Evolutionary conservation across 2,888 invertebrate species (phyloP).

Genomic region (Molorchus minor): DNA sequence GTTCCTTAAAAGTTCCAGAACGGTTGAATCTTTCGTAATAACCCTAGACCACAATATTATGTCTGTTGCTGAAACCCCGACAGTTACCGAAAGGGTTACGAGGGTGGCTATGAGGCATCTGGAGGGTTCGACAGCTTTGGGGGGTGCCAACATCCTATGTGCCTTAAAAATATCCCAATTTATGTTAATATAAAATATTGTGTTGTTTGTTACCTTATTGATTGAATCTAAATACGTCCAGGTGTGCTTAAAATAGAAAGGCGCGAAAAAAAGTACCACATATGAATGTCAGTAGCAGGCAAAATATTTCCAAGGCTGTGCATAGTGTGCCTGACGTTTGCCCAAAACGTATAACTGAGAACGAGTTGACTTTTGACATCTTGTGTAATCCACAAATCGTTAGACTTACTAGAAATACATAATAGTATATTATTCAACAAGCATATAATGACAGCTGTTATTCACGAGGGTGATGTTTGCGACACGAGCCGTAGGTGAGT

Average conservation of each 20-base stretch:
- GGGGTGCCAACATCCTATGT: no score
- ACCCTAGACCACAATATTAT: conserved; percentile 2
- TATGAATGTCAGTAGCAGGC: neutral
- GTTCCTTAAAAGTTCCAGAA: neutral
- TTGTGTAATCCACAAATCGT: neutral
- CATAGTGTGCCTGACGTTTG: neutral
- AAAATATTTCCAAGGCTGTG: conserved; percentile 2
- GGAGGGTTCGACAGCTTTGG: no score
- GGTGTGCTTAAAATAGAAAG: conserved; percentile 3
- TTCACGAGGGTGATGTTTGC: neutral
- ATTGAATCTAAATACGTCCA: conserved; percentile 5
- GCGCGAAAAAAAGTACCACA: neutral
- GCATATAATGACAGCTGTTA: neutral
- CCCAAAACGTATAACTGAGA: neutral
- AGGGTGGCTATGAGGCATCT: neutral
- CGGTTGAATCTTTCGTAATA: neutral
- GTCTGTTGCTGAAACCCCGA: neutral
- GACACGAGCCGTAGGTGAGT: no score
- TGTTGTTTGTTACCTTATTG: conserved; percentile 6
- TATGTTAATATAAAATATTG: no score
- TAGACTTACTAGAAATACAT: neutral
- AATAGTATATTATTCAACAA: neutral
- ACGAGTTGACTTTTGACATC: neutral
- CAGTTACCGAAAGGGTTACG: neutral
- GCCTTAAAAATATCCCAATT: no score